These are phyloP conservation scores for Sebastes wilsoni DNA, from an alignment of 2,797 vertebrate genomes.

Conservation along the genomic window DNA sequence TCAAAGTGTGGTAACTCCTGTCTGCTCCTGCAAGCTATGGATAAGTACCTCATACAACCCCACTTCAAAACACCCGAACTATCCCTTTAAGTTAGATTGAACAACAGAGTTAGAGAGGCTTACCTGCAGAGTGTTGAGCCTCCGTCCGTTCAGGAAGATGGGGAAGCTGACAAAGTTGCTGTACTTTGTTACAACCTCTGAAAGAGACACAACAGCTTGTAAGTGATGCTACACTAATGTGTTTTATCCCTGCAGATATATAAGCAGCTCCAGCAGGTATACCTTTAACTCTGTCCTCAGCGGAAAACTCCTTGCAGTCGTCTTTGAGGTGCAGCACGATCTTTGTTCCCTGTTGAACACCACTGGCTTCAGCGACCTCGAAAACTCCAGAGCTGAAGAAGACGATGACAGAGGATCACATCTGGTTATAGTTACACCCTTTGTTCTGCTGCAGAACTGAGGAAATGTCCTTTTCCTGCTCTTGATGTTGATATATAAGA, in stretches of 20 bases:
- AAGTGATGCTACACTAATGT: accelerated
- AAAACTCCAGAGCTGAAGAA: slow-evolving; percentile 90
- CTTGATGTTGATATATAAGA: background rate
- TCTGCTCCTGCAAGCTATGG: too few relatives aligned
- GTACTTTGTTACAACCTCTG: slow-evolving; percentile 96
- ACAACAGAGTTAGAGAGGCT: slow-evolving; percentile 27
- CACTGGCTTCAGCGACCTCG: slow-evolving; percentile 91
- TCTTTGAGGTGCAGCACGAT: slow-evolving; percentile 93
- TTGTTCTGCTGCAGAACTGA: background rate
- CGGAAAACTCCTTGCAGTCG: slow-evolving; percentile 93
- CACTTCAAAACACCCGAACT: too few relatives aligned
- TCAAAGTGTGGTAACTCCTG: too few relatives aligned
- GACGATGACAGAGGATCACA: background rate
- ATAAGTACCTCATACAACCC: too few relatives aligned
- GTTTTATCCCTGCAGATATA: background rate
- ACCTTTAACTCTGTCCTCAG: slow-evolving; percentile 93
- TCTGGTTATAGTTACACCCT: background rate
- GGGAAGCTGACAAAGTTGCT: slow-evolving; percentile 98
- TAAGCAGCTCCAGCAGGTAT: background rate
- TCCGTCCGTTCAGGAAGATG: slow-evolving; percentile 91
- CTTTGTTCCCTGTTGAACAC: slow-evolving; percentile 92
- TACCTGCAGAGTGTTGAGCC: slow-evolving; percentile 94
- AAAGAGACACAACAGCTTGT: slow-evolving; percentile 18
- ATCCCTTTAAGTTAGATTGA: background rate
- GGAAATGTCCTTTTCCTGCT: background rate